Base-by-base conservation (phyloP, 1,140 invertebrate genomes). In the Scaptodrosophila lebanonensis region DNA sequence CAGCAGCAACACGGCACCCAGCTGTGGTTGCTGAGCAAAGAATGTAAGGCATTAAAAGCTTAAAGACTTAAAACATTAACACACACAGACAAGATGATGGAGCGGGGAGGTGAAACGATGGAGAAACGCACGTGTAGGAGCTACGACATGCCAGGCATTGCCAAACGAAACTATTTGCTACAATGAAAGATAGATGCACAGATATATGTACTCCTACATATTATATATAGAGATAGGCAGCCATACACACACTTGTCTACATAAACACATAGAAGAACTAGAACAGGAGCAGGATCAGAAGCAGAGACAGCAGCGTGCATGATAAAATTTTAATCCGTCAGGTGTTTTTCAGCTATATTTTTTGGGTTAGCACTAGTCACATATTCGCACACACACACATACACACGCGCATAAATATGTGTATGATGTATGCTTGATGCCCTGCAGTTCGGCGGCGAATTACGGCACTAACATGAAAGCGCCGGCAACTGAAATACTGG, bases 261-360 rank as follows among this genome's bases (percentile, higher is more conserved):
- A n/a, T n/a, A n/a, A n/a, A n/a, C n/a, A 39, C 33, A 43, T 29
- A 48, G 45, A 17, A 47, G 17, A 30, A 30, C 52, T 12, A 38
- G 30, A 27, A 13, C 43, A 38, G 56, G 32, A 7, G 8, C 45
- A 30, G 62, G 48, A 42, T 66, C 44, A 58, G 52, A 66, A 62
- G 66, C 62, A 66, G 50, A 52, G 52, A 45, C 62, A 66, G 62
- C 54, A 65, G 54, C 47, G 49, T 57, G 48, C 56, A 57, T 72
- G 68, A 72, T 66, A 72, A 72, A 72, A 72, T 71, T 72, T 72
- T 72, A 72, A 72, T 72, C 68, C 68, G 62, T 72, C 68, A 72
- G 68, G 68, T 72, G 62, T 70, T 62, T 66, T 61, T 71, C n/a
- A 47, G 49, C 32, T 52, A 52, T 43, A 33, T 52, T 52, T 52